Evolutionary conservation across 2,797 vertebrate genomes (phyloP), one percentile per base, ranked within the genome.

Genomic region (Darevskia nairensis): DNA sequence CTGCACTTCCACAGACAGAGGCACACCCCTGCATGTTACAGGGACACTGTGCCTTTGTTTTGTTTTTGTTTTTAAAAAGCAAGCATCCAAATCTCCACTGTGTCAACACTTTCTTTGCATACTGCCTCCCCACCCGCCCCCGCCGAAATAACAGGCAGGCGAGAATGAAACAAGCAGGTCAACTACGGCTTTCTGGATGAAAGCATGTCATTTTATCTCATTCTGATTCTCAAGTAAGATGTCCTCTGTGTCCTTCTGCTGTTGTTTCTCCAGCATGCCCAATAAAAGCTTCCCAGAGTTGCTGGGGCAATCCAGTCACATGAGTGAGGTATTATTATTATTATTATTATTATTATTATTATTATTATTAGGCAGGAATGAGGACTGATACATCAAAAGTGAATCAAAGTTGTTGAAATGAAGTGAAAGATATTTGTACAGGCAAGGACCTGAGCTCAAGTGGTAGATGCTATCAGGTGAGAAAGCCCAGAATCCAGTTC

Each of bases 1-100:
- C 77, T 11, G 10, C 27, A 5, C 3, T 3, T 90, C 6, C 13
- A 55, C 50, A 13, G 79, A 76, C 21, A 55, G 0, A 0, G 1
- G 4, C 25, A 64, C 19, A 76, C 13, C 17, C 13, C 17, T 35
- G 0, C 68, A n/a, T 80, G 6, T 17, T 88, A 39, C 13, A 55
- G 75, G 69, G 29, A 27, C 2, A 4, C 27, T 77, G 17, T 8
- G 27, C 61, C 7, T 50, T 78, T 39, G 44, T 4, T 55, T 55
- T 55, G 50, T 15, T 55, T 50, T 15, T n/a, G n/a, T n/a, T 50
- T 50, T 50, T 1, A 86, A 86, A 66, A 46, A 78, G 41, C 32
- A 44, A 44, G 39, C 19, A 77, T 46, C 41, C 21, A 78, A 15
- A 46, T 39, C 27, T 86, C 6, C 74, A 66, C 27, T 29, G 6